A percentile compares a stretch with the other conserved stretches of the same genome.
phyloP scores from a whole-genome alignment of 2,113 vertebrate species.

The Brachypteracias leptosomus region DNA sequence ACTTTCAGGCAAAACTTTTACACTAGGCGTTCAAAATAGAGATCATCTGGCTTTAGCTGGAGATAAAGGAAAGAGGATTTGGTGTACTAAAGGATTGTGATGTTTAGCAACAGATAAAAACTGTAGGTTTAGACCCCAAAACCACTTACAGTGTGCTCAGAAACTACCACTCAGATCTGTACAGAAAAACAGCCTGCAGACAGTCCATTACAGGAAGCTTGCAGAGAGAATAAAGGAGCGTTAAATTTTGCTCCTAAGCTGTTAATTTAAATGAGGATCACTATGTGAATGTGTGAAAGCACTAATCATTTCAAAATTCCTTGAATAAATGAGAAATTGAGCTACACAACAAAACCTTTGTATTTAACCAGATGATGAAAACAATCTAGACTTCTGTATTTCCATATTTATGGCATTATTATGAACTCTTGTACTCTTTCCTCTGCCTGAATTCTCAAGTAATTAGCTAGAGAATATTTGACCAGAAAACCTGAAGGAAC shows the following conservation, averaged over 20 bases:
- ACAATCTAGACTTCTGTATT: background rate
- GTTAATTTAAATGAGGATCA: background rate
- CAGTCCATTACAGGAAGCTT: background rate
- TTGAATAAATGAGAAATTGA: background rate
- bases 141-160: background rate
- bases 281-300: background rate
- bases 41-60: background rate
- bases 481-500: background rate
- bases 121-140: background rate
- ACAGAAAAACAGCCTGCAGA: background rate
- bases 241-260: background rate
- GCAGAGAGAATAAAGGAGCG: background rate
- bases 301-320: background rate
- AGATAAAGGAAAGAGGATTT: background rate
- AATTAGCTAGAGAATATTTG: background rate
- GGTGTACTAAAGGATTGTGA: background rate
- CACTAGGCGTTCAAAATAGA: background rate
- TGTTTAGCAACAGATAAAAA: background rate
- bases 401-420: background rate
- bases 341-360: background rate
- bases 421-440: background rate
- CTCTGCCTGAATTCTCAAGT: background rate
- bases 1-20: background rate
- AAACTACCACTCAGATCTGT: background rate
- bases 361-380: background rate